Conservation (phyloP, 2,888 invertebrate genomes). For the Ornithoptera priamus region DNA sequence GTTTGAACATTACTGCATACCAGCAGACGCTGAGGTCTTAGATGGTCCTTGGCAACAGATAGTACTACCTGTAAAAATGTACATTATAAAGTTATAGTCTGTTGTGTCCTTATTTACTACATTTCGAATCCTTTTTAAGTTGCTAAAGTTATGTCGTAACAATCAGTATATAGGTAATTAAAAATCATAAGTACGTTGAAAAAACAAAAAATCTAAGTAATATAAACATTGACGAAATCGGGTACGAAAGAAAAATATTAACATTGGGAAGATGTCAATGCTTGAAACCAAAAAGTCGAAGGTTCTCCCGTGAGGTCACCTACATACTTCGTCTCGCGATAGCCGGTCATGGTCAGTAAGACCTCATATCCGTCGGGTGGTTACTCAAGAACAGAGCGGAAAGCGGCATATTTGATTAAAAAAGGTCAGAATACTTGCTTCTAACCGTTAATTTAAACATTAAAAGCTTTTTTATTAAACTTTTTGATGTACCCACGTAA, state of each 20-base stretch:
- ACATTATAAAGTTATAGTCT: too few species aligned
- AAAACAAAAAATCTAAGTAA: not conserved
- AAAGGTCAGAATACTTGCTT: not conserved
- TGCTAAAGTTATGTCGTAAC: not conserved
- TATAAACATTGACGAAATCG: not conserved
- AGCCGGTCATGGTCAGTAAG: slow-evolving; percentile 68
- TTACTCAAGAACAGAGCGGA: slow-evolving; percentile 36
- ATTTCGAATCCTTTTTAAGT: not conserved
- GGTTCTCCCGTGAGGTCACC: slow-evolving; percentile 70
- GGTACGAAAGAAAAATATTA: slow-evolving; percentile 31
- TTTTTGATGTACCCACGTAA: too few species aligned
- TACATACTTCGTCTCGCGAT: slow-evolving; percentile 64
- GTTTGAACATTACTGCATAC: too few species aligned
- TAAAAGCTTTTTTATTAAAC: too few species aligned
- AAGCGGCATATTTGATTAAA: slow-evolving; percentile 31
- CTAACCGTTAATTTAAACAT: too few species aligned
- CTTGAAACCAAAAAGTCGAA: slow-evolving; percentile 63
- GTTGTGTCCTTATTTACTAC: too few species aligned
- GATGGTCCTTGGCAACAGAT: too few species aligned
- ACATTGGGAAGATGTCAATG: slow-evolving; percentile 58
- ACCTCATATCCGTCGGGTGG: slow-evolving; percentile 55
- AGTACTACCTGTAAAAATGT: too few species aligned
- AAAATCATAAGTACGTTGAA: not conserved
- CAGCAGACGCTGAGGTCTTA: too few species aligned
- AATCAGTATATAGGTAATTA: not conserved